Percentiles rank a stretch among this genome's conserved stretches.
phyloP scores from a whole-genome alignment of 23 tunicate species.

The Clavelina lepadiformis region DNA sequence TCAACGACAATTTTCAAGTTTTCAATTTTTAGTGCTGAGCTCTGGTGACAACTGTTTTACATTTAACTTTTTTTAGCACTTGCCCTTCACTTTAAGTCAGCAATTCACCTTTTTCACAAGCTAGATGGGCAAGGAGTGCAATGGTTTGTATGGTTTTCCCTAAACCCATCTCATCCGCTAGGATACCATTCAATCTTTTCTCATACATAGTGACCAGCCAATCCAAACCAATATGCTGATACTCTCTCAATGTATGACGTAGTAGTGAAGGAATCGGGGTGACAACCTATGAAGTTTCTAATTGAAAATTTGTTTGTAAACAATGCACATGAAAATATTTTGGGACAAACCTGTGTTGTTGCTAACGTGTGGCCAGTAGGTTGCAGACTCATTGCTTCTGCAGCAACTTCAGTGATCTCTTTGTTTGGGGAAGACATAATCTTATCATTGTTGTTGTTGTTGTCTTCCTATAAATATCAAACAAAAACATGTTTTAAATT shows the following conservation, averaged over 20 bases:
- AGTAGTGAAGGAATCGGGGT: conserved; percentile 92
- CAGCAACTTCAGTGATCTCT: conserved; percentile 79
- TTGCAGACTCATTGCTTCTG: conserved; percentile 81
- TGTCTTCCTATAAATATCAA: no score
- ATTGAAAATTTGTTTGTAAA: neutral
- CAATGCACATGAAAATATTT: neutral
- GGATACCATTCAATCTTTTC: conserved; percentile 83
- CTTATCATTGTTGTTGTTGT: no score
- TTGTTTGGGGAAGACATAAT: conserved; percentile 49
- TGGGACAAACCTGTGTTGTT: conserved; percentile 72
- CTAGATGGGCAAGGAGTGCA: conserved; percentile 90
- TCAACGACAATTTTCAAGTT: no score
- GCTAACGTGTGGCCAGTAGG: conserved; percentile 95
- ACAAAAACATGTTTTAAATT: no score
- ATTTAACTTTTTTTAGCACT: no score
- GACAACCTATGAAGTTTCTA: conserved; percentile 40
- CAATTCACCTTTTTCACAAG: conserved; percentile 85
- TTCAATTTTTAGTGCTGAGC: no score
- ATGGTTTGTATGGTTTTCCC: conserved; percentile 99
- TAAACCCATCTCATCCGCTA: conserved; percentile 99
- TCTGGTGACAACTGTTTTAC: no score
- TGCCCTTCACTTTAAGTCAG: no score
- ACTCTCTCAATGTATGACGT: conserved; percentile 69
- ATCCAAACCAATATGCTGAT: conserved; percentile 95
- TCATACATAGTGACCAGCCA: conserved; percentile 96